Evolutionary conservation across 2,888 invertebrate genomes (phyloP), one percentile per base, ranked within the genome.

Genomic region (Pseudolycoriella hygida): DNA sequence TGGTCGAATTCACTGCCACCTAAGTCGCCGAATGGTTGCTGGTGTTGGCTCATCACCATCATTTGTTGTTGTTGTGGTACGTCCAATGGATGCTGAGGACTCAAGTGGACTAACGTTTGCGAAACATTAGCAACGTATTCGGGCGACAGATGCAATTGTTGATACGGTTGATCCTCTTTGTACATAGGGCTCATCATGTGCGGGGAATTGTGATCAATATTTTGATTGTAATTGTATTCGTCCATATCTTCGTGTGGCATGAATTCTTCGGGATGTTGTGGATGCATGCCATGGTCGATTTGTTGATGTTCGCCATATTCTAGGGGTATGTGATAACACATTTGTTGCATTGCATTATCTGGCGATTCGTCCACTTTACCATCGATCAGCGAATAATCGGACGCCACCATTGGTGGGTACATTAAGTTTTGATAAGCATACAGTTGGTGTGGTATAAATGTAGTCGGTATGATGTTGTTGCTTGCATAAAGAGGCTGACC

Each of bases 311-410:
- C 47, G 32, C 56, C 44, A 51, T 60, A 62, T 46, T 50, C 50
- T 31, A 64, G 57, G 6, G 53, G 56, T 2, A 51, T 48, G 47
- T 62, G 34, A 34, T 34, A 61, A 62, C 62, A 64, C 18, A 64
- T 49, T 32, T 48, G 50, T 40, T 44, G 46, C 17, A 48, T 47
- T 14, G 45, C 31, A 20, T 18, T 42, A 10, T 34, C 34, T n/a
- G 45, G 34, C 25, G 43, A 17, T 8, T 42, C 53, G 51, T 59
- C 61, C 32, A 52, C 52, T 37, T 57, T 58, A 10, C 54, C 55
- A 25, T 60, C 60, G 14, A 61, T 46, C 47, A 56, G 58, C 45
- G 55, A 60, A 45, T 60, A 63, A 34, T 65, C 64, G 12, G 54
- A 52, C 20, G 55, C 56, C 17, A 59, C 56, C 51, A 63, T 52